These are phyloP conservation scores for Dicrostonyx torquatus DNA, from an alignment of 2,797 vertebrate genomes.

Conservation along the genomic window DNA sequence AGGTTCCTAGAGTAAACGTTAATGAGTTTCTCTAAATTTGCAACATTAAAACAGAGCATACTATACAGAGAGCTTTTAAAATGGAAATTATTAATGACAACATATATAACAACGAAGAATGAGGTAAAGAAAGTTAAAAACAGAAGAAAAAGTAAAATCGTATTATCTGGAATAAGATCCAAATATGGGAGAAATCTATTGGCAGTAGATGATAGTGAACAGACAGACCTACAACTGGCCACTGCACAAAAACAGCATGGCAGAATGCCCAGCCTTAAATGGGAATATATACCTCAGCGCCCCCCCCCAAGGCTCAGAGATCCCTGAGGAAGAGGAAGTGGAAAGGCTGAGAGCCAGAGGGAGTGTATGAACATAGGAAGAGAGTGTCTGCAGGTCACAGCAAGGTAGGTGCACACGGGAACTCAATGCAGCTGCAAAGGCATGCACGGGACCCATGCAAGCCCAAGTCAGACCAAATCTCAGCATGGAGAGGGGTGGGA, in stretches of 20 bases:
- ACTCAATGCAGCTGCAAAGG: neutral
- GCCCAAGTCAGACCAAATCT: too few species aligned
- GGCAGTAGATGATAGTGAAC: neutral
- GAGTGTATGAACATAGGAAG: too few species aligned
- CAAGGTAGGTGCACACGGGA: neutral
- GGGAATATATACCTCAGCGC: neutral
- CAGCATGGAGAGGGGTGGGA: neutral
- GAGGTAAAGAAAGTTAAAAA: slow-evolving; percentile 14
- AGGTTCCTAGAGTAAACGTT: neutral
- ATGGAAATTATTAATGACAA: neutral
- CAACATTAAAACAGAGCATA: neutral
- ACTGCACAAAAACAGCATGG: neutral
- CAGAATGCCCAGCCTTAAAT: too few species aligned
- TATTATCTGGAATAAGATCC: neutral
- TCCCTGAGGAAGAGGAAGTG: neutral
- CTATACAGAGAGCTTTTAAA: neutral
- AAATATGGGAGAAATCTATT: neutral
- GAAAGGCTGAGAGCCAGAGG: neutral
- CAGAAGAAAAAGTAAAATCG: neutral
- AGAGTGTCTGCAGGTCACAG: neutral
- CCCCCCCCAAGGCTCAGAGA: neutral
- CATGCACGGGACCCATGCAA: neutral
- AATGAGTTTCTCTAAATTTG: neutral
- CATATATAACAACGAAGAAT: neutral
- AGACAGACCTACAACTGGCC: neutral